Conservation (phyloP, 2,113 vertebrate genomes). For the Atractosteus spatula region DNA sequence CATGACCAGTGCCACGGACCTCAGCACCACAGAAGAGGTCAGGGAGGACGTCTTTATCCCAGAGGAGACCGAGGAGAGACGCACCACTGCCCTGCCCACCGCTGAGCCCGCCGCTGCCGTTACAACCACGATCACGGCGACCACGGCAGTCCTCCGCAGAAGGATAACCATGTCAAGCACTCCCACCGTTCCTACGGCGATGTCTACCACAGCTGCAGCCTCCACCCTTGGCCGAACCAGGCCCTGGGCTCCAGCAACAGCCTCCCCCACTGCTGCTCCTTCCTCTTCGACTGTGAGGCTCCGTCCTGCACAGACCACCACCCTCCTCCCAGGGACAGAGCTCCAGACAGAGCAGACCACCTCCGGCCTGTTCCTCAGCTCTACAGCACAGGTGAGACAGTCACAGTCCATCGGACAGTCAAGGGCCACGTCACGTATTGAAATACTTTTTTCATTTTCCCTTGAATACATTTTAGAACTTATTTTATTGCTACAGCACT, state of each 20-base stretch:
- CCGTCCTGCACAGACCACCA: slow-evolving; percentile 24
- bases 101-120: slow-evolving; percentile 44
- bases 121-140: slow-evolving; percentile 33
- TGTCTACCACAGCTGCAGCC: neutral
- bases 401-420: too few relatives aligned
- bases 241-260: slow-evolving; percentile 8
- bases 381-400: neutral
- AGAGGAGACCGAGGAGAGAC: slow-evolving; percentile 38
- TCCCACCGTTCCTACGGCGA: too few relatives aligned
- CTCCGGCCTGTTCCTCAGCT: slow-evolving; percentile 28
- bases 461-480: too few relatives aligned
- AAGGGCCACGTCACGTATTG: too few relatives aligned
- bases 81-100: slow-evolving; percentile 19
- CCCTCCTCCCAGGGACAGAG: slow-evolving; percentile 18
- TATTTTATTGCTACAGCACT: too few relatives aligned
- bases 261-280: slow-evolving; percentile 33
- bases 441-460: too few relatives aligned
- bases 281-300: slow-evolving; percentile 23
- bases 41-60: slow-evolving; percentile 58
- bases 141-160: neutral
- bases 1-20: slow-evolving; percentile 47
- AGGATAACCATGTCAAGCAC: neutral
- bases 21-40: slow-evolving; percentile 52
- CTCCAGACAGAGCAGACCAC: slow-evolving; percentile 14
- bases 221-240: neutral